phyloP scores from a whole-genome alignment of 2,113 vertebrate species.

The Urocolius indicus region DNA sequence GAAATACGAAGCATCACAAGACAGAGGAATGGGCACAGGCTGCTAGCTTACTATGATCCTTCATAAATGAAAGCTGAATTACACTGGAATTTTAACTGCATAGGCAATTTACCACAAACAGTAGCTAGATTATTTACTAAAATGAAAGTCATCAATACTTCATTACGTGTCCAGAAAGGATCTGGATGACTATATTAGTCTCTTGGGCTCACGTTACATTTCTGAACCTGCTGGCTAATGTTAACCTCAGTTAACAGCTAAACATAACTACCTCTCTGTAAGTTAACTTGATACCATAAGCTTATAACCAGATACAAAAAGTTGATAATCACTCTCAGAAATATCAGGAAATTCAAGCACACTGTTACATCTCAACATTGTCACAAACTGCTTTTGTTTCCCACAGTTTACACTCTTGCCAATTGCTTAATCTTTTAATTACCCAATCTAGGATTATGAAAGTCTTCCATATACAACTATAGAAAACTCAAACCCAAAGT shows the following conservation, averaged over 20 bases:
- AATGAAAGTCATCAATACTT: background rate
- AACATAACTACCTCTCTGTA: background rate
- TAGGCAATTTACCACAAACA: background rate
- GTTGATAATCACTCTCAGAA: background rate
- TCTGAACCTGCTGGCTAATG: accelerated
- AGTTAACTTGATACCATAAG: background rate
- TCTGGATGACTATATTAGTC: background rate
- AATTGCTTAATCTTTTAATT: background rate
- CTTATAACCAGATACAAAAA: background rate
- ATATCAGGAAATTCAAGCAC: background rate
- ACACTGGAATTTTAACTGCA: background rate
- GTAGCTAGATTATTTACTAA: background rate
- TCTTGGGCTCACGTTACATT: background rate
- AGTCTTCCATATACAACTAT: background rate
- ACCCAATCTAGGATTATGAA: background rate
- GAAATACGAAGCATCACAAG: background rate
- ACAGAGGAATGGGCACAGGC: background rate
- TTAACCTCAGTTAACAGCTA: background rate
- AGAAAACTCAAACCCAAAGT: background rate
- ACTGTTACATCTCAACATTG: background rate
- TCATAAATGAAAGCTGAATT: background rate
- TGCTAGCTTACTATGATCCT: background rate
- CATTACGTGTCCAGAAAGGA: background rate
- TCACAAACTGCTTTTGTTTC: background rate
- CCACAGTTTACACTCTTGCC: background rate